Evolutionary conservation across 1,140 invertebrate species (phyloP), one percentile per base, ranked within the genome.

Genomic region (Drosophila tsacasi): DNA sequence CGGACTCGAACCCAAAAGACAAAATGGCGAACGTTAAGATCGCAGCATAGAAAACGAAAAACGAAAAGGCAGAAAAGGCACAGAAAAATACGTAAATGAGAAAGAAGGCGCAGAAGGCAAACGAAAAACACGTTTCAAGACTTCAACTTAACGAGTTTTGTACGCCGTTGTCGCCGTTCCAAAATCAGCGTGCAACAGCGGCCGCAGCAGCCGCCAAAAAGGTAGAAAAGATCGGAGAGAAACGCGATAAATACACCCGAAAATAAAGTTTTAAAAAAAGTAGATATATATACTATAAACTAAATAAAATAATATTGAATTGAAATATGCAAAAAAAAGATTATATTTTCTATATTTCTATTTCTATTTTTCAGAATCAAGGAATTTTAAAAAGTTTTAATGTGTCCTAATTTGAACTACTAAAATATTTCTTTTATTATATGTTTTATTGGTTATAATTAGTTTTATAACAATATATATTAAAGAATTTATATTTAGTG

Each of bases 131-230:
- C 74, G 84, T 87, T 89, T 89, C 68, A 68, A 52, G 72, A 69
- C 81, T 76, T 79, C 79, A 89, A 58, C 81, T 76, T 79, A 83
- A 87, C 84, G 74, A 89, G 84, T 87, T 87, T 83, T 52, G 55
- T 44, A 62, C 58, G 52, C 30, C 59, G 49, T 52, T 71, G 67
- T 49, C 44, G 59, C 50, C 63, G 46, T 74, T 66, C 84, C 65
- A 63, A 87, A 86, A 79, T 78, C 82, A 85, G 69, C 81, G 76
- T 83, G 81, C 81, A 83, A 83, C 49, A 67, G 55, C 64, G 46
- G 19, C 35, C 46, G 8, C 44, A 60, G 13, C 46, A 61, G 57
- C 59, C 69, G 61, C 64, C 78, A 67, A 75, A 82, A 82, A 83
- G 76, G 50, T 63, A 79, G 60, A 87, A 75, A 76, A 52, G 25